A percentile compares a stretch with the other conserved stretches of the same genome.
Evolutionary conservation across 2,888 invertebrate genomes (phyloP).

Genomic region (Rhamnusium bicolor): DNA sequence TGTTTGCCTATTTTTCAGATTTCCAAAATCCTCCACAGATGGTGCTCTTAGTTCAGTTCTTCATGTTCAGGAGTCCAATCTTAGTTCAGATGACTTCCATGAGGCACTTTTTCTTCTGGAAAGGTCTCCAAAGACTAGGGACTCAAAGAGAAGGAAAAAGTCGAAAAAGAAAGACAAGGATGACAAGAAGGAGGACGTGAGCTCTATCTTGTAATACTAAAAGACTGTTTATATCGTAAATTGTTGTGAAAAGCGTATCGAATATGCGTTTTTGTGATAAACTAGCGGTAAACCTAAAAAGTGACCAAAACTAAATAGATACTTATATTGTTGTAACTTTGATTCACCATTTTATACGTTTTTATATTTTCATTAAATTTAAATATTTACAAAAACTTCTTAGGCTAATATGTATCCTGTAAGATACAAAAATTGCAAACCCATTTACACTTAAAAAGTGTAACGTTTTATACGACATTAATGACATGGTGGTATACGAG

Average conservation of each 20-base stretch:
- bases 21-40: slow-evolving; percentile 75
- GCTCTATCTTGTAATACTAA: slow-evolving; percentile 70
- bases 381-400: background rate
- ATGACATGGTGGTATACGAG: too few relatives aligned
- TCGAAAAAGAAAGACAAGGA: slow-evolving; percentile 71
- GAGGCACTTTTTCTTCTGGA: slow-evolving; percentile 74
- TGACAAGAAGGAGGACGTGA: slow-evolving; percentile 70
- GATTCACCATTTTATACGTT: slow-evolving; percentile 35
- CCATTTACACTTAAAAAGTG: too few relatives aligned
- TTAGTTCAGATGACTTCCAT: slow-evolving; percentile 75
- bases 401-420: too few relatives aligned
- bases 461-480: too few relatives aligned
- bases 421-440: too few relatives aligned
- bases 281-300: slow-evolving; percentile 40
- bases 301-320: slow-evolving; percentile 46
- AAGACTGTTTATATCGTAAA: slow-evolving; percentile 63
- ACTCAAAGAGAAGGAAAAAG: slow-evolving; percentile 71
- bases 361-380: slow-evolving; percentile 16
- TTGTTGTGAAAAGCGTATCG: slow-evolving; percentile 58
- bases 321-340: slow-evolving; percentile 12
- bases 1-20: slow-evolving; percentile 62
- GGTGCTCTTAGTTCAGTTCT: slow-evolving; percentile 75
- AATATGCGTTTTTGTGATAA: slow-evolving; percentile 63
- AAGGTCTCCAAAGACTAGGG: slow-evolving; percentile 72
- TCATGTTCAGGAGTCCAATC: slow-evolving; percentile 74